These are phyloP conservation scores for Halesus radiatus DNA, from an alignment of 1,140 invertebrate species.

Conservation along the genomic window DNA sequence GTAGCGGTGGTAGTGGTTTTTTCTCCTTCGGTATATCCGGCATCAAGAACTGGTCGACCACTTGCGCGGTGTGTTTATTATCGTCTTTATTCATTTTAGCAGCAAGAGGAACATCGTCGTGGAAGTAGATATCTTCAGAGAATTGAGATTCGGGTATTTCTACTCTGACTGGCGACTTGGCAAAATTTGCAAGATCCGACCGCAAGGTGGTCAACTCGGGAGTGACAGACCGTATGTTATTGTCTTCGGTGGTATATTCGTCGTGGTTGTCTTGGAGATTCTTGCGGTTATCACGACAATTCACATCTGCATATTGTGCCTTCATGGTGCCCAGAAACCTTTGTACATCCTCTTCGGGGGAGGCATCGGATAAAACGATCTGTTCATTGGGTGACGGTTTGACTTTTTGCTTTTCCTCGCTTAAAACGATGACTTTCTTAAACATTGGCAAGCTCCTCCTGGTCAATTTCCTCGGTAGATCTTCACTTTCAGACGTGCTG, in stretches of 20 bases:
- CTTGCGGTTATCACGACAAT: too few species aligned
- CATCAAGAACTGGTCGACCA: slow-evolving; percentile 21
- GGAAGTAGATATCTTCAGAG: slow-evolving; percentile 51
- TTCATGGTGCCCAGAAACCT: too few species aligned
- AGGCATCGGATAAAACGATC: background rate
- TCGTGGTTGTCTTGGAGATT: background rate
- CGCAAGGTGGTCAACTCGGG: slow-evolving; percentile 38
- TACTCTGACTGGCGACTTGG: slow-evolving; percentile 21
- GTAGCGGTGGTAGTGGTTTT: background rate
- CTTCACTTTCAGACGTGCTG: slow-evolving; percentile 8
- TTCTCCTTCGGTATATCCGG: slow-evolving; percentile 46
- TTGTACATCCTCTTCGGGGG: too few species aligned
- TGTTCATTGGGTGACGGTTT: background rate
- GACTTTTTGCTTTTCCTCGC: slow-evolving; percentile 1
- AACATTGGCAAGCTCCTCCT: background rate
- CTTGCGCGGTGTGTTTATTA: background rate
- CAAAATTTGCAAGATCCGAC: slow-evolving; percentile 24
- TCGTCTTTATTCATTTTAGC: background rate
- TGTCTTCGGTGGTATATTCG: slow-evolving; percentile 39
- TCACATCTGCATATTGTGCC: too few species aligned
- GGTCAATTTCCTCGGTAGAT: background rate
- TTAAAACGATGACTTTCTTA: background rate
- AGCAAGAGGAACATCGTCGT: slow-evolving; percentile 31
- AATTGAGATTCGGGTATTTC: slow-evolving; percentile 26
- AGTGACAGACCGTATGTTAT: slow-evolving; percentile 33